These are phyloP conservation scores for Diglossa brunneiventris DNA, from an alignment of 2,113 vertebrate genomes.

Conservation along the genomic window DNA sequence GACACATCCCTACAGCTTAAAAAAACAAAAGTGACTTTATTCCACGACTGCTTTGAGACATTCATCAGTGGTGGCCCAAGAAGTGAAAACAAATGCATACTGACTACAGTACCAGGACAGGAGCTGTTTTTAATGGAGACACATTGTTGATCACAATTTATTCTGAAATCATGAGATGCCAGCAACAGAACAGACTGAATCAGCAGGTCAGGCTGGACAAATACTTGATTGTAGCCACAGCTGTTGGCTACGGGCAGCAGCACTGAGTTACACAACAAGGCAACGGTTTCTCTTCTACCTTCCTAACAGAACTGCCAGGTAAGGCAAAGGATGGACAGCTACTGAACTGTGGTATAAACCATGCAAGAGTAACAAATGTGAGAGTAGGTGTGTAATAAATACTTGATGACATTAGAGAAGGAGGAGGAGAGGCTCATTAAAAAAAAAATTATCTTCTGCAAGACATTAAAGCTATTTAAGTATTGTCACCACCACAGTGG, in stretches of 20 bases:
- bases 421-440: not conserved
- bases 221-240: constrained; percentile 75
- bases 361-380: constrained; percentile 78
- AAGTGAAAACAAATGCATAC: not conserved
- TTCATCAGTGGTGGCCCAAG: not conserved
- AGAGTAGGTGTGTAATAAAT: constrained; percentile 78
- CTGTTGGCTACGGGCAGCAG: constrained; percentile 73
- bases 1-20: not conserved
- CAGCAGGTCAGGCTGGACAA: constrained; percentile 74
- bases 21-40: not conserved
- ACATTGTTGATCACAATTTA: constrained; percentile 81
- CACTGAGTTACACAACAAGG: constrained; percentile 76
- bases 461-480: constrained; percentile 53
- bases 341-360: constrained; percentile 72
- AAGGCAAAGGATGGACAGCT: constrained; percentile 73
- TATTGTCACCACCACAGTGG: not conserved
- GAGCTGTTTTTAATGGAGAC: constrained; percentile 42
- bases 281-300: constrained; percentile 66
- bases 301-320: constrained; percentile 65
- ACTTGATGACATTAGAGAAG: constrained; percentile 49
- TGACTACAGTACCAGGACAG: not conserved
- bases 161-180: constrained; percentile 86
- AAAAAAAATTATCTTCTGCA: constrained; percentile 46
- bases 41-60: not conserved
- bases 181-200: constrained; percentile 80